phyloP scores from a whole-genome alignment of 2,888 invertebrate species.

The Ferrisia virgata region DNA sequence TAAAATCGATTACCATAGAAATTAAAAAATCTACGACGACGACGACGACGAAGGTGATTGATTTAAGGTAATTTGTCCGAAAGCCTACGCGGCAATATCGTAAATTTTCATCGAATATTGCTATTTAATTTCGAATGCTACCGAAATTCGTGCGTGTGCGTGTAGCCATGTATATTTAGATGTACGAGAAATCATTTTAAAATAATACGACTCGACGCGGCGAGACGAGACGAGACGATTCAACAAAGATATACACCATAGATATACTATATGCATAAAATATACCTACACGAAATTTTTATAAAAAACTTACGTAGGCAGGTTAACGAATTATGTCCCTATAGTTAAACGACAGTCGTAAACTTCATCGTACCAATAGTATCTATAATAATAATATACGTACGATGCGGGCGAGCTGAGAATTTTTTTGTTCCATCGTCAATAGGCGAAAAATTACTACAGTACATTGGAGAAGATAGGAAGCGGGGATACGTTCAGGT shows the following conservation, averaged over 20 bases:
- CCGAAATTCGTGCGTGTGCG: not conserved
- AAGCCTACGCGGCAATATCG: not conserved
- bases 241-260: not conserved
- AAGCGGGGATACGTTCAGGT: not conserved
- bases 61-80: not conserved
- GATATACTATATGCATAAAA: no score
- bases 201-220: no score
- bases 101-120: conserved; percentile 10
- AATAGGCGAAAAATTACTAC: not conserved
- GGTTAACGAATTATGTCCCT: not conserved
- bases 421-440: not conserved
- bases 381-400: no score
- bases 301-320: not conserved
- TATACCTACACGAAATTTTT: not conserved
- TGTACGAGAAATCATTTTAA: not conserved
- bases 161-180: not conserved
- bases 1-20: not conserved
- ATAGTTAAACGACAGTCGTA: not conserved
- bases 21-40: not conserved
- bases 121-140: not conserved
- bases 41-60: not conserved
- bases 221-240: no score
- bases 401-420: not conserved
- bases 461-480: not conserved
- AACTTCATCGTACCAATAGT: not conserved